Conservation (phyloP, 2,888 invertebrate genomes). For the Elmis aenea region DNA sequence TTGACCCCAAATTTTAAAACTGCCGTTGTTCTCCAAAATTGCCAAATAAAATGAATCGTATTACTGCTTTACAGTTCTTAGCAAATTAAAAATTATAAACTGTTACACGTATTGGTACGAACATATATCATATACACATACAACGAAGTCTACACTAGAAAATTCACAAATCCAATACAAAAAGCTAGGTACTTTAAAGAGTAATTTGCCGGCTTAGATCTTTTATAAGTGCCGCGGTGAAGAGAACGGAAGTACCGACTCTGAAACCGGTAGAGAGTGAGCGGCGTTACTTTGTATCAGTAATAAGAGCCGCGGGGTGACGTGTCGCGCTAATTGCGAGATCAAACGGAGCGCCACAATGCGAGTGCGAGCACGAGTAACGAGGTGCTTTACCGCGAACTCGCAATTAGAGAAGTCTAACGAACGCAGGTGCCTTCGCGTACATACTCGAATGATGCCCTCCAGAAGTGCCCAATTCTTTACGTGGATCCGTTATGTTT, state of each 20-base stretch:
- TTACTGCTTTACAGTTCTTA: too few relatives aligned
- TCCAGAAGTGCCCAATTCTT: too few relatives aligned
- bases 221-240: constrained; percentile 11
- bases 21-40: too few relatives aligned
- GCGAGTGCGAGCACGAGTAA: constrained; percentile 17
- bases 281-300: constrained; percentile 36
- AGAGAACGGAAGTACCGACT: constrained; percentile 20
- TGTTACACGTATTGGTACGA: too few relatives aligned
- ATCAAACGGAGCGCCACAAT: constrained; percentile 27
- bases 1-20: too few relatives aligned
- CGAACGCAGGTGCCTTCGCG: constrained; percentile 13
- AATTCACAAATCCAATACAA: too few relatives aligned
- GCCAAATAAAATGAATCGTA: too few relatives aligned
- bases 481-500: too few relatives aligned
- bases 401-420: constrained; percentile 11
- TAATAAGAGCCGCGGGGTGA: constrained; percentile 35
- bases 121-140: too few relatives aligned
- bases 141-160: too few relatives aligned
- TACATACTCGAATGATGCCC: too few relatives aligned
- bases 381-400: constrained; percentile 19
- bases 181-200: constrained; percentile 22
- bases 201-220: constrained; percentile 19
- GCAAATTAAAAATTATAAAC: too few relatives aligned
- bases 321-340: constrained; percentile 40
- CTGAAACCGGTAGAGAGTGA: constrained; percentile 20